Evolutionary conservation across 2,888 invertebrate genomes (phyloP).

Genomic region (Drosophila kanekoi): DNA sequence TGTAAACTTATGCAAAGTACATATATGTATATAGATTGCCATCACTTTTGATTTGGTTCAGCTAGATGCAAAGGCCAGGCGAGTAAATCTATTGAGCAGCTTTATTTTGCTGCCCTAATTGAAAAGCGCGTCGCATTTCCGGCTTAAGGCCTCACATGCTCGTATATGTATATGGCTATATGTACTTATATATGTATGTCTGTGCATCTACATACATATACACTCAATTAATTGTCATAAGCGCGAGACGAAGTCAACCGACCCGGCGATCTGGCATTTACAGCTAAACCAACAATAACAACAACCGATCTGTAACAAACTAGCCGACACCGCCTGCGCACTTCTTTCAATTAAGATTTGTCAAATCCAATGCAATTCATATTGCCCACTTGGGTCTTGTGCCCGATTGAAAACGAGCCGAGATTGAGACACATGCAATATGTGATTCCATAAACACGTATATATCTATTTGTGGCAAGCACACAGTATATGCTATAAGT

Average conservation of each 20-base stretch:
- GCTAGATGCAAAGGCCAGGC: constrained; percentile 22
- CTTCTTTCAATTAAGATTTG: constrained; percentile 81
- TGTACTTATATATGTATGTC: constrained; percentile 10
- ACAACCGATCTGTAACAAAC: constrained; percentile 33
- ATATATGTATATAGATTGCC: no score
- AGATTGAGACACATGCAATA: constrained; percentile 35
- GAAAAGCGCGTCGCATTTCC: constrained; percentile 81
- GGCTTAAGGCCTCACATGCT: constrained; percentile 50
- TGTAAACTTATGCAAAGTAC: background rate
- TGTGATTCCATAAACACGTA: constrained; percentile 21
- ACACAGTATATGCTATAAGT: background rate
- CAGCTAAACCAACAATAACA: constrained; percentile 22
- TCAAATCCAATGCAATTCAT: constrained; percentile 77
- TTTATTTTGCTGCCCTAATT: constrained; percentile 56
- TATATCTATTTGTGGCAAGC: constrained; percentile 5
- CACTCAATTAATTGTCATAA: constrained; percentile 72
- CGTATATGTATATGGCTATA: background rate
- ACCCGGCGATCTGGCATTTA: constrained; percentile 29
- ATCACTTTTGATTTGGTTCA: constrained; percentile 27
- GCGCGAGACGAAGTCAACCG: constrained; percentile 59
- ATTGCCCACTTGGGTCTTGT: constrained; percentile 38
- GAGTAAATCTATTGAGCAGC: constrained; percentile 25
- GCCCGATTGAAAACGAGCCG: constrained; percentile 57
- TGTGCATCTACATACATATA: constrained; percentile 2
- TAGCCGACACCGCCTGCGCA: constrained; percentile 48